Evolutionary conservation across 2,888 invertebrate species (phyloP).

Genomic region (Rhagium mordax): DNA sequence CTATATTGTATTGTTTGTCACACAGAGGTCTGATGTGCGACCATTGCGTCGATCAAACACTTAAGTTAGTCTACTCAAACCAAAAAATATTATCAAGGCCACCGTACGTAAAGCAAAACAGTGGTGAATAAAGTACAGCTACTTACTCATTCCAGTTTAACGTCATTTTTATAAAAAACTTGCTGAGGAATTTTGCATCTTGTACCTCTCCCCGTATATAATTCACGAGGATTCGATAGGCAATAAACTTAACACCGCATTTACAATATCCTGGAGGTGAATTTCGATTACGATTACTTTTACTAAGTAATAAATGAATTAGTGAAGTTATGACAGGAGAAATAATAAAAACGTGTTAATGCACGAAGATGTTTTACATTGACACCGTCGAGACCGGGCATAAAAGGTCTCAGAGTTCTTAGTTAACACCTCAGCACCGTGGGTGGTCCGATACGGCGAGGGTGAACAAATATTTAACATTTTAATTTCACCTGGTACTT

Average conservation of each 20-base stretch:
- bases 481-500: constrained; percentile 65
- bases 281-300: constrained; percentile 36
- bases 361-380: constrained; percentile 62
- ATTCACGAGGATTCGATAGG: constrained; percentile 5
- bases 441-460: constrained; percentile 59
- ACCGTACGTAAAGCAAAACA: too few species aligned
- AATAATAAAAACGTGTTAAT: constrained; percentile 68
- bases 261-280: constrained; percentile 15
- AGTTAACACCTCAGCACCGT: constrained; percentile 55
- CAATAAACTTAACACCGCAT: constrained; percentile 13
- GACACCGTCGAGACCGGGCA: constrained; percentile 33
- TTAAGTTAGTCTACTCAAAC: too few species aligned
- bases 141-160: too few species aligned
- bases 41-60: too few species aligned
- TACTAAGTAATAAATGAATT: constrained; percentile 47
- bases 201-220: background rate
- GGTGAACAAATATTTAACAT: constrained; percentile 61
- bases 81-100: too few species aligned
- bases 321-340: constrained; percentile 44
- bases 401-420: constrained; percentile 35
- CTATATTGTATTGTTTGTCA: too few species aligned
- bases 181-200: background rate
- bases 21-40: too few species aligned
- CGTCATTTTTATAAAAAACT: background rate
- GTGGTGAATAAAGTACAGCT: background rate